Conservation (phyloP, 1,140 invertebrate genomes). For the Ectropis grisescens region DNA sequence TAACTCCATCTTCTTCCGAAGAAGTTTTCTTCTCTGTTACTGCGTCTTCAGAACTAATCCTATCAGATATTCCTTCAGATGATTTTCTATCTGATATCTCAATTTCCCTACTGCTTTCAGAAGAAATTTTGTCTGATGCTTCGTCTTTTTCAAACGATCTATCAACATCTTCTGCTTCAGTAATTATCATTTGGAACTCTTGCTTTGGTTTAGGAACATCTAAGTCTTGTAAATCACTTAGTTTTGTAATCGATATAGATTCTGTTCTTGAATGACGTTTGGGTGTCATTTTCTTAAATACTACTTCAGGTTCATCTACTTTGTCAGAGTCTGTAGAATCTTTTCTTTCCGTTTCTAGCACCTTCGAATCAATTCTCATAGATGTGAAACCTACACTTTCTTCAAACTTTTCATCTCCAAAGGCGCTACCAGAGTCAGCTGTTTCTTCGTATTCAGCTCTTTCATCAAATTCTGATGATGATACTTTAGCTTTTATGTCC, state of each 20-base stretch:
- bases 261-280: constrained; percentile 65
- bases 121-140: constrained; percentile 65
- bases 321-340: constrained; percentile 49
- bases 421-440: constrained; percentile 53
- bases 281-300: constrained; percentile 62
- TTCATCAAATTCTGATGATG: constrained; percentile 64
- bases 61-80: constrained; percentile 65
- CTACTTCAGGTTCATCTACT: constrained; percentile 34
- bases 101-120: constrained; percentile 66
- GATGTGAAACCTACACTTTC: constrained; percentile 58
- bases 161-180: constrained; percentile 61
- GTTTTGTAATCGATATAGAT: constrained; percentile 58
- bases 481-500: constrained; percentile 59
- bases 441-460: constrained; percentile 60
- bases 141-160: constrained; percentile 60
- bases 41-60: constrained; percentile 65
- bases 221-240: constrained; percentile 52
- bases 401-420: constrained; percentile 64
- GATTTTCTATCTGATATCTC: constrained; percentile 67
- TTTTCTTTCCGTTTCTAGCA: constrained; percentile 36
- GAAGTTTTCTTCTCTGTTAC: constrained; percentile 67
- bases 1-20: constrained; percentile 44
- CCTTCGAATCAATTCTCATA: constrained; percentile 41
- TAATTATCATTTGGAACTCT: constrained; percentile 65
- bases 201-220: constrained; percentile 39